Percentiles rank a stretch among this genome's conserved stretches.
Conservation (phyloP, 35 echinoderm and acorn worm genomes). For the Apostichopus japonicus region DNA sequence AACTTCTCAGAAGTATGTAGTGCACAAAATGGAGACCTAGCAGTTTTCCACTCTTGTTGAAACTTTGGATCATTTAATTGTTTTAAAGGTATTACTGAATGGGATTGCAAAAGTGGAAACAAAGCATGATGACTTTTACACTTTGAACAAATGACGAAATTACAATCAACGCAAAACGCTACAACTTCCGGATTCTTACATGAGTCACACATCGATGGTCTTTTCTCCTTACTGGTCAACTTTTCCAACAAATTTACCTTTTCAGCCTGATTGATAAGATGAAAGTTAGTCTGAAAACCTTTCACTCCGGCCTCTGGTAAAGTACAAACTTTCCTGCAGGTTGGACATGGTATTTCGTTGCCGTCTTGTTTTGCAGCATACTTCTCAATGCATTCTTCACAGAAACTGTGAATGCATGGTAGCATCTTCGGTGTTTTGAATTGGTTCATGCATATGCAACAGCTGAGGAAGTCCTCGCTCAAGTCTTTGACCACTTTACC, state of each 20-base stretch:
- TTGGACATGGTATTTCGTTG: too few relatives aligned
- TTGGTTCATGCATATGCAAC: conserved; percentile 87
- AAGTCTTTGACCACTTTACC: not conserved
- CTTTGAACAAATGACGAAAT: conserved; percentile 2
- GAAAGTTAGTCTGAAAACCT: conserved; percentile 23
- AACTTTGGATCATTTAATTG: not conserved
- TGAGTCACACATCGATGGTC: not conserved
- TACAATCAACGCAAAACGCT: conserved; percentile 36
- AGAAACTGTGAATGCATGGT: too few relatives aligned
- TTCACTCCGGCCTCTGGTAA: conserved; percentile 14
- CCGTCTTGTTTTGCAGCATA: too few relatives aligned
- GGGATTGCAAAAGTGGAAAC: not conserved
- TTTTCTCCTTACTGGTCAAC: not conserved
- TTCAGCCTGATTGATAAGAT: not conserved
- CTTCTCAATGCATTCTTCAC: too few relatives aligned
- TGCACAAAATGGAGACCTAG: not conserved
- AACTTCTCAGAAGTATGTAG: conserved; percentile 20
- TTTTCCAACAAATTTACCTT: not conserved
- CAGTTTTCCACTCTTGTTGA: not conserved
- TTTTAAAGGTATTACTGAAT: not conserved
- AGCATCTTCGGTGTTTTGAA: conserved; percentile 59
- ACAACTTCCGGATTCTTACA: not conserved
- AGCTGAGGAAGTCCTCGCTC: not conserved
- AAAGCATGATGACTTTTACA: not conserved
- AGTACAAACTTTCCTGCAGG: not conserved